A percentile compares a stretch with the other conserved stretches of the same genome.
phyloP scores from a whole-genome alignment of 2,113 vertebrate species.

The Phaethon lepturus region DNA sequence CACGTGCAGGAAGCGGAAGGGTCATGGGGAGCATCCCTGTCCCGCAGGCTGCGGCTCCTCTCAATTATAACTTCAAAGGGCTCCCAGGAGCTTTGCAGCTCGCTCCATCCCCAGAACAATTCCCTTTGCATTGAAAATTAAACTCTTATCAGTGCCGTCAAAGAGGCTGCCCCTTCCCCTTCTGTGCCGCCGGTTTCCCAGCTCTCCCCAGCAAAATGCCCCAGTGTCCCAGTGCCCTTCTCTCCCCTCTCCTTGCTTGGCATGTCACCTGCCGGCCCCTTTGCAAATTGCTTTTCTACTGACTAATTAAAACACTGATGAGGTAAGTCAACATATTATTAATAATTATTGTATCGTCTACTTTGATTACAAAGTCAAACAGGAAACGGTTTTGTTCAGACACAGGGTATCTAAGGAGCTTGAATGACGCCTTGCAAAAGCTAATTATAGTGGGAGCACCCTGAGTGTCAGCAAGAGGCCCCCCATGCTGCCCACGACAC shows the following conservation, averaged over 20 bases:
- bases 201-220: background rate
- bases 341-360: conserved; percentile 62
- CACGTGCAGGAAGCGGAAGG: conserved; percentile 42
- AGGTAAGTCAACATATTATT: conserved; percentile 70
- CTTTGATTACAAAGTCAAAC: conserved; percentile 65
- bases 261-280: background rate
- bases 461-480: background rate
- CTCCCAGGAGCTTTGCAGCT: conserved; percentile 48
- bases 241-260: background rate
- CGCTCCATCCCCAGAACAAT: background rate
- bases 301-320: conserved; percentile 67
- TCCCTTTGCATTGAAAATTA: conserved; percentile 43
- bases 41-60: conserved; percentile 30
- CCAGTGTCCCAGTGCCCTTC: conserved; percentile 40
- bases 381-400: conserved; percentile 37
- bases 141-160: background rate
- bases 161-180: background rate
- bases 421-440: background rate
- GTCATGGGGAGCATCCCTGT: conserved; percentile 29
- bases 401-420: background rate
- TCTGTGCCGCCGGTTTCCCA: background rate
- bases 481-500: background rate
- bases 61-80: conserved; percentile 67
- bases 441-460: background rate
- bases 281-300: conserved; percentile 55